Evolutionary conservation across 1,140 invertebrate genomes (phyloP), one percentile per base, ranked within the genome.

Genomic region (Chionoecetes opilio): DNA sequence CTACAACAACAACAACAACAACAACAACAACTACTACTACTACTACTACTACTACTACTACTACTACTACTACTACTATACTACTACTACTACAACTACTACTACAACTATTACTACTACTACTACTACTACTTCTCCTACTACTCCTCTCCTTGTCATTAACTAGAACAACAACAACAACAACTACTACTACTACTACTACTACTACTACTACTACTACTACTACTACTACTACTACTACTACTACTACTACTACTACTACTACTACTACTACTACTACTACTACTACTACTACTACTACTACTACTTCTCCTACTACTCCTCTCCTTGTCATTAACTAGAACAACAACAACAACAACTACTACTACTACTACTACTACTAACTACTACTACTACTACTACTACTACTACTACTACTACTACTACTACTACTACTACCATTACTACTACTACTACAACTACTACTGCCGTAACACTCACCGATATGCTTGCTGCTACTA

Each of bases 211-310:
- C 53, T 75, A 75, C 53, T 75, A 75, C 53, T 75, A 75, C 63
- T 75, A 75, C 63, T 75, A 75, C 63, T 75, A 75, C 63, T 17
- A 75, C 63, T 75, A 75, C 63, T 75, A n/a, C 63, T 75, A 75
- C 26, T n/a, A 75, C 63, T 75, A 75, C 26, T 75, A n/a, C 63
- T 75, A 75, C 63, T 75, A n/a, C 63, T 75, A 75, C 63, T 75
- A 53, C 9, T 2, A 53, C 9, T 53, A 53, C 46, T 53, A 11
- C 46, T 53, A 53, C 46, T 53, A 53, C 46, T 63, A 9, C 17
- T 26, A 63, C 53, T 63, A 21, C 53, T 63, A 63, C 53, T 21
- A 63, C 53, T 21, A 63, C 9, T 21, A 9, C 17, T 21, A 63
- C 9, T 63, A 21, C 53, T 63, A 63, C 26, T 63, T 14, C 17